phyloP scores from a whole-genome alignment of 2,888 invertebrate genomes.

The Pardosa pseudoannulata region DNA sequence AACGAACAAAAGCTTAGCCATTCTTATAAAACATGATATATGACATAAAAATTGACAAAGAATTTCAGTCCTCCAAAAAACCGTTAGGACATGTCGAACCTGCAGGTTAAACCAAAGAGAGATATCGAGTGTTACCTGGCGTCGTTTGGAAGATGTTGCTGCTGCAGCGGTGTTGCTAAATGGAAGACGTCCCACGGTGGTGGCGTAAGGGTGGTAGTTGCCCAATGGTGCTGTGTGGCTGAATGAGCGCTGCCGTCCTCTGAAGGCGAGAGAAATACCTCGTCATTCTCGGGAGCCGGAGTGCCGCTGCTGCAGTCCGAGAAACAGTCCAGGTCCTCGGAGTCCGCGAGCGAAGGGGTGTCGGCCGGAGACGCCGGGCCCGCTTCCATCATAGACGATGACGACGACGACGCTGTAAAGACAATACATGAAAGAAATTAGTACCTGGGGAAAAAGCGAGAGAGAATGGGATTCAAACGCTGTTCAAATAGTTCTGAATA shows the following conservation, averaged over 20 bases:
- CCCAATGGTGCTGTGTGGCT: not conserved
- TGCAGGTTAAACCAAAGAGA: no score
- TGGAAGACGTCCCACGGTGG: constrained; percentile 16
- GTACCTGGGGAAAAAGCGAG: no score
- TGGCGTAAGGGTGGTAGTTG: not conserved
- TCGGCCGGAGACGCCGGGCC: constrained; percentile 11
- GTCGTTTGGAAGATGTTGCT: not conserved
- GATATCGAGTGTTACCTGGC: no score
- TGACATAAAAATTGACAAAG: no score
- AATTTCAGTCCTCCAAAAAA: no score
- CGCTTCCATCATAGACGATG: constrained; percentile 44
- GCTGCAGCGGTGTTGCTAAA: not conserved
- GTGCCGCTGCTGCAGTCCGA: constrained; percentile 46
- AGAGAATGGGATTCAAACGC: no score
- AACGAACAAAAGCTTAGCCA: no score
- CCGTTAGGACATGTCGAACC: no score
- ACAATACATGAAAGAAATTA: no score
- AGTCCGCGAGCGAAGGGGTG: constrained; percentile 47
- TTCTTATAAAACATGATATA: no score
- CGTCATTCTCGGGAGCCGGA: constrained; percentile 34
- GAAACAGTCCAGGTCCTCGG: constrained; percentile 57
- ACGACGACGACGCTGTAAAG: no score
- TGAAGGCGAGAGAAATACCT: constrained; percentile 47
- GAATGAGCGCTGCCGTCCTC: constrained; percentile 33
- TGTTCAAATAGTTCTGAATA: no score